These are phyloP conservation scores for Congeria kusceri DNA, from an alignment of 2,888 invertebrate species.

Conservation along the genomic window DNA sequence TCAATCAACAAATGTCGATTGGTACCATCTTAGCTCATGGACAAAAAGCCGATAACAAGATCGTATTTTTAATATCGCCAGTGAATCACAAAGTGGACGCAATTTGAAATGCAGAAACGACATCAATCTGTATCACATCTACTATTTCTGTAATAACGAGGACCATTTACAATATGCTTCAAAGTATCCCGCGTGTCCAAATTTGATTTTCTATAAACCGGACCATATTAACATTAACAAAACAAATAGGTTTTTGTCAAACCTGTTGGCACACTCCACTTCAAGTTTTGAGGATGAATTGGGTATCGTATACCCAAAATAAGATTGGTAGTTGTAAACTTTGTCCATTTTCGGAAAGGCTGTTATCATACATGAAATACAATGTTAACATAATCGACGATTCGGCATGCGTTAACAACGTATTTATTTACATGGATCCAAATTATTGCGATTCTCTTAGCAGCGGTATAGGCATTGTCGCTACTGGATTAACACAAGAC, in stretches of 20 bases:
- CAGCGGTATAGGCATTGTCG: constrained; percentile 22
- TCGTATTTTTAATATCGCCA: constrained; percentile 22
- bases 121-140: constrained; percentile 19
- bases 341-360: constrained; percentile 26
- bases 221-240: constrained; percentile 24
- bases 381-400: constrained; percentile 30
- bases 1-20: constrained; percentile 21
- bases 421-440: constrained; percentile 24
- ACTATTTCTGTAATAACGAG: constrained; percentile 19
- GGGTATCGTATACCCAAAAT: constrained; percentile 1
- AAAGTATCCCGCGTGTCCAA: constrained; percentile 25
- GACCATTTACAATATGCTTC: constrained; percentile 19
- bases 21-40: constrained; percentile 27
- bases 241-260: constrained; percentile 18
- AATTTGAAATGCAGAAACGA: constrained; percentile 13
- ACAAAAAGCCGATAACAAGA: constrained; percentile 26
- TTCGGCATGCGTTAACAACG: constrained; percentile 4
- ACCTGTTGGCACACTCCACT: constrained; percentile 16
- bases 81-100: constrained; percentile 27
- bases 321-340: not conserved
- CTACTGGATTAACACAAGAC: constrained; percentile 18
- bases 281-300: constrained; percentile 33
- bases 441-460: constrained; percentile 21
- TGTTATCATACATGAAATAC: constrained; percentile 20
- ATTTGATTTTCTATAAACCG: constrained; percentile 30